These are phyloP conservation scores for Leucoraja erinaceus DNA, from an alignment of 2,113 vertebrate genomes.

Conservation along the genomic window DNA sequence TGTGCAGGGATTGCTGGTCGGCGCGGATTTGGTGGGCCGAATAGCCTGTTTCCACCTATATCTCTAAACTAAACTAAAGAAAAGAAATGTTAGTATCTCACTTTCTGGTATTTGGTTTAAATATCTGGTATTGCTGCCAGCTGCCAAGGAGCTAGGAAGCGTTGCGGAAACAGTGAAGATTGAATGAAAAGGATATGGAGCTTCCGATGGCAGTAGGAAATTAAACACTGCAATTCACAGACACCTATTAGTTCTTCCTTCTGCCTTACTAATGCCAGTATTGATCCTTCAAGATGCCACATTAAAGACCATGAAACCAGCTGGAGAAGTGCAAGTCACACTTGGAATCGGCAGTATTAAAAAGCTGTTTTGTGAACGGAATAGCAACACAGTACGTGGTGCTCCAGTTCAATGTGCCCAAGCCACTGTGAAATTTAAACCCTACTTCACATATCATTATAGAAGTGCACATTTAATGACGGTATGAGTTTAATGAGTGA, in stretches of 20 bases:
- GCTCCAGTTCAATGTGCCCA: conserved; percentile 32
- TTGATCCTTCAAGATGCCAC: not conserved
- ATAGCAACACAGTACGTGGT: conserved; percentile 27
- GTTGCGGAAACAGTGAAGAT: not conserved
- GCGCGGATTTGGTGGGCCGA: no score
- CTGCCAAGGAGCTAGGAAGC: not conserved
- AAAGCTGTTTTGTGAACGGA: conserved; percentile 8
- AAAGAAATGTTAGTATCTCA: conserved; percentile 13
- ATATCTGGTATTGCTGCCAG: not conserved
- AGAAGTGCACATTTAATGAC: not conserved
- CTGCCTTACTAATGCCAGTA: not conserved
- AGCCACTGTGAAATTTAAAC: conserved; percentile 35
- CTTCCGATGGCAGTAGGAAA: not conserved
- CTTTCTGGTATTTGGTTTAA: conserved; percentile 9
- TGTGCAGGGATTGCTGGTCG: no score
- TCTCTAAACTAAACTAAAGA: not conserved
- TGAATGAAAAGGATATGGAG: not conserved
- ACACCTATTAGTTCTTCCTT: not conserved
- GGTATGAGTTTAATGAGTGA: conserved; percentile 16
- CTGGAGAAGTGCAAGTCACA: not conserved
- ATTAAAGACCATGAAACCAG: not conserved
- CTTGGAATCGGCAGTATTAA: not conserved
- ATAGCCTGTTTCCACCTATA: no score
- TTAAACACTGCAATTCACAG: not conserved
- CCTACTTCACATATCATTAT: conserved; percentile 30